Evolutionary conservation across 2,797 vertebrate genomes (phyloP), one percentile per base, ranked within the genome.

Genomic region (Falco cherrug): DNA sequence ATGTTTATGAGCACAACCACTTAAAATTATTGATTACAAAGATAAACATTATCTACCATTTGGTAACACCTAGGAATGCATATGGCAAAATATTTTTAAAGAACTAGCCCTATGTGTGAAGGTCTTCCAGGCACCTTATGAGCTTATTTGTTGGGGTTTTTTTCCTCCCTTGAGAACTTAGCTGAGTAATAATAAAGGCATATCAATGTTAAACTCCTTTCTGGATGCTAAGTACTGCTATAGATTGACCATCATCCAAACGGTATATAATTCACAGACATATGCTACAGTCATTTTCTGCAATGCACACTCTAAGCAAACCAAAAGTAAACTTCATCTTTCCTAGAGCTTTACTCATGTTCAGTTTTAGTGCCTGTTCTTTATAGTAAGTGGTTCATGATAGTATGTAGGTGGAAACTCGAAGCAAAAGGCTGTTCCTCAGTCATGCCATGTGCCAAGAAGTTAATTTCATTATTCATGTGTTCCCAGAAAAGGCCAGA

Each of bases 401-500:
- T 11, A 74, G 43, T 13, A 65, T 10, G 17, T 68, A 89, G 75
- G 74, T 92, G 61, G 87, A 78, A 89, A 78, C 69, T 85, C 91
- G 84, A 92, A 91, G 75, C 1, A 5, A 93, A 95, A 87, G 64
- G 31, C 29, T 63, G 21, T 63, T 79, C 77, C 70, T 87, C 61
- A 89, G n/a, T 92, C 57, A 25, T 6, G 37, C 16, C 6, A 1
- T 7, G 21, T 41, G 39, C 47, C 2, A 13, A 85, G 75, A 87
- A 91, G 37, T 77, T 68, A 3, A 25, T 63, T 87, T 84, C 51
- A 80, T 91, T 92, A 95, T 77, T 92, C 91, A 92, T 51, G 53
- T 33, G 51, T 85, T 94, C 87, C 87, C 57, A 67, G 76, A 94
- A 94, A 39, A 89, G 53, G 53, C 51, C 75, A 95, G 78, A 83